Conservation (phyloP, 2,888 invertebrate genomes). For the Andrena hattorfiana region DNA sequence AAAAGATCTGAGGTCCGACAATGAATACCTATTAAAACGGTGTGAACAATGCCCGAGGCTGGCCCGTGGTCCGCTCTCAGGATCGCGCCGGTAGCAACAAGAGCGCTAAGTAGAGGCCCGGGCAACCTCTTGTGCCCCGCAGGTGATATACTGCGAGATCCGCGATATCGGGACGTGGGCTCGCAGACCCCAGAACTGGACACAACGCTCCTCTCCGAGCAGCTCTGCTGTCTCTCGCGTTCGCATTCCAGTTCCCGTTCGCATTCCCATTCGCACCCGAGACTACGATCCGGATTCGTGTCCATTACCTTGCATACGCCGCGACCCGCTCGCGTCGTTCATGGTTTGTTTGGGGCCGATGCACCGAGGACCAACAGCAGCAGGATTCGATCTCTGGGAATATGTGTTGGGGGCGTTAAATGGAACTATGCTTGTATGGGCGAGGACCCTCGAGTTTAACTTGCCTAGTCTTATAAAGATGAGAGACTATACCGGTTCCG, state of each 20-base stretch:
- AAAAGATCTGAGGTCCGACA: slow-evolving; percentile 77
- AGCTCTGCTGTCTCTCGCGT: slow-evolving; percentile 39
- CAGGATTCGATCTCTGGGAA: slow-evolving; percentile 13
- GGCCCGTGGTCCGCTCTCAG: slow-evolving; percentile 60
- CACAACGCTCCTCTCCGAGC: slow-evolving; percentile 11
- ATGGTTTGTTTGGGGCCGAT: slow-evolving; percentile 12
- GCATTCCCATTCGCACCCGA: slow-evolving; percentile 44
- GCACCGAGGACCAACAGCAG: slow-evolving; percentile 1
- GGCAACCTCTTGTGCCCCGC: slow-evolving; percentile 72
- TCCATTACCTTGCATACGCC: slow-evolving; percentile 74
- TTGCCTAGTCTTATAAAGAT: background rate
- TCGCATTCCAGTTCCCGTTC: slow-evolving; percentile 47
- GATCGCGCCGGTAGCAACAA: slow-evolving; percentile 69
- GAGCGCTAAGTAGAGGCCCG: slow-evolving; percentile 67
- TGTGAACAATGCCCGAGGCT: slow-evolving; percentile 80
- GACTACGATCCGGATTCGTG: slow-evolving; percentile 74
- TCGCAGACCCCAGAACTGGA: slow-evolving; percentile 50
- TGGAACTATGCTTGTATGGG: background rate
- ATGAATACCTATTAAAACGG: slow-evolving; percentile 83
- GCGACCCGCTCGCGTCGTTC: slow-evolving; percentile 50
- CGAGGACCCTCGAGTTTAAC: background rate
- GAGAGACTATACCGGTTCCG: background rate
- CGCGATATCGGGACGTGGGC: slow-evolving; percentile 77
- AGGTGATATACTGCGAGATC: slow-evolving; percentile 84
- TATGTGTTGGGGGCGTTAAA: background rate